Conservation (phyloP, 1,140 invertebrate genomes). For the Papilio polyxenes region DNA sequence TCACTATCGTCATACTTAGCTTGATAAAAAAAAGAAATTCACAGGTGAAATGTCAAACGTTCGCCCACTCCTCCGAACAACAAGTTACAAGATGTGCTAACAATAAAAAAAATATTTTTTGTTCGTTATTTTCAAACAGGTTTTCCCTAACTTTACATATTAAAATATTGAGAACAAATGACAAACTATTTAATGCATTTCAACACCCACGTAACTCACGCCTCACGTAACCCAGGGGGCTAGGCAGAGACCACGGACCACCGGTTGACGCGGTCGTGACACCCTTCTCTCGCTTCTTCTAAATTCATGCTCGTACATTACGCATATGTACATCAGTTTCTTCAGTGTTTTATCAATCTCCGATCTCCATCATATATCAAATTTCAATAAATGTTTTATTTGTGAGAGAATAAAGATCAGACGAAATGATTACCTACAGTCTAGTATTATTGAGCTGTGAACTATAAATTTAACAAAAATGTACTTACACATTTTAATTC, state of each 20-base stretch:
- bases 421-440: background rate
- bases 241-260: too few relatives aligned
- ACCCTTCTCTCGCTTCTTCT: too few relatives aligned
- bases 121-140: background rate
- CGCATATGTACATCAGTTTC: too few relatives aligned
- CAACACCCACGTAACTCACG: too few relatives aligned
- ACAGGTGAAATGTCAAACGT: slow-evolving; percentile 22
- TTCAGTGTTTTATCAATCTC: too few relatives aligned
- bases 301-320: too few relatives aligned
- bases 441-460: background rate
- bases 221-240: too few relatives aligned
- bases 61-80: background rate
- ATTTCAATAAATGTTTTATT: background rate
- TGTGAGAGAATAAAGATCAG: background rate
- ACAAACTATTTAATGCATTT: background rate
- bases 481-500: background rate
- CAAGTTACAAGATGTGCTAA: background rate
- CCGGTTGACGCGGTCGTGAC: too few relatives aligned
- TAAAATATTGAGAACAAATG: background rate
- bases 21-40: slow-evolving; percentile 4
- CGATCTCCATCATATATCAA: too few relatives aligned
- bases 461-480: background rate
- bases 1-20: background rate
- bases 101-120: background rate
- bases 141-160: background rate